Conservation (phyloP, 1,140 invertebrate genomes). For the Drosophila lacteicornis region DNA sequence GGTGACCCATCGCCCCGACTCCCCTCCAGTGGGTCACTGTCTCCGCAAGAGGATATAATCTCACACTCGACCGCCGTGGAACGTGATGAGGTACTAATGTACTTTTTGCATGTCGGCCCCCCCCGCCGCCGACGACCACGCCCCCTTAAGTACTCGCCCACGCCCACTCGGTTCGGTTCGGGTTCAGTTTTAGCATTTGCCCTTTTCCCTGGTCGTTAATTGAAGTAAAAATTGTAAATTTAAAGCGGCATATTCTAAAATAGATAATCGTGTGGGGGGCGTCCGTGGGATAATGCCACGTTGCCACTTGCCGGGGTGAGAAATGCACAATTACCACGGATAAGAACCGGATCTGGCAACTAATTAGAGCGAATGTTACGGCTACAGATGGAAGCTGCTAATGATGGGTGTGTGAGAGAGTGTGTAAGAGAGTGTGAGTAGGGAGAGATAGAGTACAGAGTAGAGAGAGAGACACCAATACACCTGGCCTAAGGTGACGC, state of each 20-base stretch:
- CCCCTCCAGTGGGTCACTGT: background rate
- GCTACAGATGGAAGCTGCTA: slow-evolving; percentile 33
- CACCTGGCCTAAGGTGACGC: slow-evolving; percentile 63
- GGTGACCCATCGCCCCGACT: slow-evolving; percentile 24
- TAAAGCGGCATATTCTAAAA: slow-evolving; percentile 59
- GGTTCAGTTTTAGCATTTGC: slow-evolving; percentile 34
- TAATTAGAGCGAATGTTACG: slow-evolving; percentile 56
- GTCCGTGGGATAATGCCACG: background rate
- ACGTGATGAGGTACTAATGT: slow-evolving; percentile 75
- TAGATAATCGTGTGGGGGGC: slow-evolving; percentile 44
- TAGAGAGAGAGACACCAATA: slow-evolving; percentile 21
- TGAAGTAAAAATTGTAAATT: slow-evolving; percentile 39
- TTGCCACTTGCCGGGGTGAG: background rate
- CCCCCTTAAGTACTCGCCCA: slow-evolving; percentile 36
- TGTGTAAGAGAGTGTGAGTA: background rate
- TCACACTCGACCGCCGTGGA: slow-evolving; percentile 49
- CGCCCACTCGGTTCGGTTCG: slow-evolving; percentile 6
- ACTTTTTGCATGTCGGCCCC: slow-evolving; percentile 58
- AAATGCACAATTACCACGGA: slow-evolving; percentile 30
- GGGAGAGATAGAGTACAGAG: background rate
- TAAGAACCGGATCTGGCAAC: slow-evolving; percentile 29
- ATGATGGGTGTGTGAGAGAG: slow-evolving; percentile 20
- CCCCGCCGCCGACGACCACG: background rate
- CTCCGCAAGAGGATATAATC: slow-evolving; percentile 51
- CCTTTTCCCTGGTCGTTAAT: slow-evolving; percentile 50